These are phyloP conservation scores for Sphaeridia pumilis DNA, from an alignment of 2,888 invertebrate species.

Conservation along the genomic window DNA sequence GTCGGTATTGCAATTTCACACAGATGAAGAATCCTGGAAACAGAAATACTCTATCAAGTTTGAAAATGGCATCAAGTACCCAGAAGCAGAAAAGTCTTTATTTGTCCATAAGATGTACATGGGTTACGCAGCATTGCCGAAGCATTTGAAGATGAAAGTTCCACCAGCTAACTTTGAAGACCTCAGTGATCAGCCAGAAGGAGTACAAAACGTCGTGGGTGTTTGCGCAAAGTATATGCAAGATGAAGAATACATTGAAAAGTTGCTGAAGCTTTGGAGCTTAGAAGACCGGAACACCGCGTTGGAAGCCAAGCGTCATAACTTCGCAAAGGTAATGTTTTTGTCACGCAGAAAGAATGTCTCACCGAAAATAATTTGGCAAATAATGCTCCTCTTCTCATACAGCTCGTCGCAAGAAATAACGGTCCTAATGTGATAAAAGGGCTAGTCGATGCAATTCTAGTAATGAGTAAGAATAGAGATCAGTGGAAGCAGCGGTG, in stretches of 20 bases:
- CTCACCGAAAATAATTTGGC: neutral
- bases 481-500: conserved; percentile 46
- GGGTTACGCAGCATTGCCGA: conserved; percentile 28
- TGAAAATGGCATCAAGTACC: neutral
- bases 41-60: conserved; percentile 6
- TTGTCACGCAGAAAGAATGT: too few relatives aligned
- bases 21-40: conserved; percentile 8
- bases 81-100: conserved; percentile 15
- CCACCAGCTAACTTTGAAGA: conserved; percentile 23
- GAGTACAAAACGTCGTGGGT: conserved; percentile 38
- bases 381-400: neutral
- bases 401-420: conserved; percentile 26
- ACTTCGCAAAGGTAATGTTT: conserved; percentile 14
- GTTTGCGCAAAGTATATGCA: conserved; percentile 51
- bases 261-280: conserved; percentile 58
- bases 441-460: conserved; percentile 18
- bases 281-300: conserved; percentile 57
- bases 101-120: conserved; percentile 35
- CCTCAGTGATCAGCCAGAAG: conserved; percentile 35
- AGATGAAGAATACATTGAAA: conserved; percentile 53
- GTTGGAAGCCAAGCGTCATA: conserved; percentile 23
- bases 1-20: conserved; percentile 31
- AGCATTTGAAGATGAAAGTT: conserved; percentile 21
- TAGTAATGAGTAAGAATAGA: conserved; percentile 39
- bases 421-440: conserved; percentile 28